Conservation (phyloP, 1,140 invertebrate species). For the Apocrypta bakeri region DNA sequence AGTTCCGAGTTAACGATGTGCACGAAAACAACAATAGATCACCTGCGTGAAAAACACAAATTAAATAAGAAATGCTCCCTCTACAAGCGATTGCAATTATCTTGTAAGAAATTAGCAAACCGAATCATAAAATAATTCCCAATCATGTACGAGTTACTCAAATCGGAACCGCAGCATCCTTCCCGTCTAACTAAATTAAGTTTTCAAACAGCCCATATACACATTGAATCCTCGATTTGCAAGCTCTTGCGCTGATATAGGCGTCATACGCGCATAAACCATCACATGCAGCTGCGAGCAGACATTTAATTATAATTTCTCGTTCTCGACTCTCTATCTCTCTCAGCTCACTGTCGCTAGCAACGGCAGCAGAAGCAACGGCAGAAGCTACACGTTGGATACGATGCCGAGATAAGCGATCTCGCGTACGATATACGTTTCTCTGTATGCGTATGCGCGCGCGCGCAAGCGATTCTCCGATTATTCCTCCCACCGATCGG, state of each 20-base stretch:
- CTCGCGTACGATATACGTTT: not conserved
- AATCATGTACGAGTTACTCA: not conserved
- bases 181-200: not conserved
- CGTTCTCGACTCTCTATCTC: constrained; percentile 7
- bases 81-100: not conserved
- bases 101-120: not conserved
- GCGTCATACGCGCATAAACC: not conserved
- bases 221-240: not conserved
- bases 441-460: not conserved
- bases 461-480: constrained; percentile 6
- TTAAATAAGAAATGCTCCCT: not conserved
- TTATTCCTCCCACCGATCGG: constrained; percentile 32
- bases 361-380: not conserved
- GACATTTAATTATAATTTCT: constrained; percentile 44
- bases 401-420: constrained; percentile 8
- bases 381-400: not conserved
- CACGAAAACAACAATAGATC: not conserved
- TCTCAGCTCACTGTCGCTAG: not conserved
- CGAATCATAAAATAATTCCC: not conserved
- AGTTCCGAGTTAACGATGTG: not conserved
- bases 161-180: not conserved
- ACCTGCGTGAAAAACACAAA: not conserved
- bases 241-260: not conserved
- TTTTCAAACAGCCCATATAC: not conserved
- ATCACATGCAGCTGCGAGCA: constrained; percentile 20